Base-by-base conservation (phyloP, 1,140 invertebrate species). In the Drosophila ambigua region DNA sequence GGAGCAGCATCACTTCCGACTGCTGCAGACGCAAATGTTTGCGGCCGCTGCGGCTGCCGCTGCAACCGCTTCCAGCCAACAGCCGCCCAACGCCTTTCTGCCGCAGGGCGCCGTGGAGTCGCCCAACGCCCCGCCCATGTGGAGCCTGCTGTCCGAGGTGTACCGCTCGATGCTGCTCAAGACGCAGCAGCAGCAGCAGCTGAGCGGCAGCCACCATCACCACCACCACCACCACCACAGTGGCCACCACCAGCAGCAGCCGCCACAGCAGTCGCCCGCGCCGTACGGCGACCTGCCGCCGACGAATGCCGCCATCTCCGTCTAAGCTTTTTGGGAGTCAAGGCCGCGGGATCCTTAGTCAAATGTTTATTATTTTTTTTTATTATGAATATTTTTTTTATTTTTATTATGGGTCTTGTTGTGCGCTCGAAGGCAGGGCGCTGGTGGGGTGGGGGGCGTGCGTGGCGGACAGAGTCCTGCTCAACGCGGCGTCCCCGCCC, bases 11-110 rank as follows among this genome's bases (percentile, higher is more conserved):
- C 68, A 88, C n/a, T 28, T 91, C 7, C 75, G 80, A 6, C 41
- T 91, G 41, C 54, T 91, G 57, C 90, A 90, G 46, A 90, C 84
- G n/a, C 90, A 91, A 52, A 91, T 91, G 90, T 90, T 91, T 41
- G 90, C 90, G 5, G 90, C 90, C 16, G 90, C 90, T 2, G 90
- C 85, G 0, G 90, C 90, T 1, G 88, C 88, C 6, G 89, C 84
- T 7, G 79, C 76, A 15, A 58, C 35, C 11, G 35, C 59, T 59
- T 26, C 57, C 31, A 35, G 23, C 28, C 57, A 55, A 4, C 45
- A 45, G 15, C 26, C 64, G 4, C 61, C 58, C 50, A 15, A 11
- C 39, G 58, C 58, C 26, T 64, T 75, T 20, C 52, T 59, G 41
- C 65, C 53, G 57, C 45, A 53, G 20, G 45, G 23, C 5, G 65